These are phyloP conservation scores for Nemapogon koenigi DNA, from an alignment of 2,888 invertebrate species.

Conservation along the genomic window DNA sequence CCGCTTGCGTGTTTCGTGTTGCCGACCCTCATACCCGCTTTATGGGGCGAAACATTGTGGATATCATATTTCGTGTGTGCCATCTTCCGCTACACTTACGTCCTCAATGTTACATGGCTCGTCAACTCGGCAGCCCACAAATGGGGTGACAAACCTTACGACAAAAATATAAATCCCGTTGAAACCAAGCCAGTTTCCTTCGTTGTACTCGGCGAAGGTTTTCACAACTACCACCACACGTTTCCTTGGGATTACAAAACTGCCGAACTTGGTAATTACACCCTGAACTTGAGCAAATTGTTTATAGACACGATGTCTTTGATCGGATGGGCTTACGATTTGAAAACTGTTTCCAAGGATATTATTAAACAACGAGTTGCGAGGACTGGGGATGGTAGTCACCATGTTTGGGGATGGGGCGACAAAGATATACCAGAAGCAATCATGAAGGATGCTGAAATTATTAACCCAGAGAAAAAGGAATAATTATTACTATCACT, in stretches of 20 bases:
- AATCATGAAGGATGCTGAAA: slow-evolving; percentile 24
- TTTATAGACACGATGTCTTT: slow-evolving; percentile 82
- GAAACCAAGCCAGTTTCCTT: slow-evolving; percentile 74
- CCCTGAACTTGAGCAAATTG: slow-evolving; percentile 21
- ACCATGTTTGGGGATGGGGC: slow-evolving; percentile 78
- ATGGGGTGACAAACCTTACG: slow-evolving; percentile 78
- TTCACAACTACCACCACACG: slow-evolving; percentile 88
- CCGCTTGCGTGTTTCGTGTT: slow-evolving; percentile 77
- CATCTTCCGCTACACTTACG: slow-evolving; percentile 79
- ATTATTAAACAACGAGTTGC: slow-evolving; percentile 73
- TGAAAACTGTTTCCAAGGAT: slow-evolving; percentile 77
- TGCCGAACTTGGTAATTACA: slow-evolving; percentile 22
- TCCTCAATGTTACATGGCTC: slow-evolving; percentile 87
- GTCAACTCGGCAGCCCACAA: slow-evolving; percentile 91
- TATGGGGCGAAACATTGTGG: slow-evolving; percentile 76
- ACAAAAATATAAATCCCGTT: slow-evolving; percentile 75
- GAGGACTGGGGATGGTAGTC: slow-evolving; percentile 78
- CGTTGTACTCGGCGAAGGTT: slow-evolving; percentile 78
- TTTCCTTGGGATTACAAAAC: slow-evolving; percentile 90
- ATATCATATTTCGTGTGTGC: slow-evolving; percentile 74
- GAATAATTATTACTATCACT: slow-evolving; percentile 14
- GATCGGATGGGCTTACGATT: slow-evolving; percentile 87
- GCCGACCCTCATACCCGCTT: slow-evolving; percentile 77
- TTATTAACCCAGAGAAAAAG: slow-evolving; percentile 28
- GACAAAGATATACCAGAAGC: slow-evolving; percentile 53